phyloP scores from a whole-genome alignment of 2,797 vertebrate species.

The Heteromormyrus szaboi region DNA sequence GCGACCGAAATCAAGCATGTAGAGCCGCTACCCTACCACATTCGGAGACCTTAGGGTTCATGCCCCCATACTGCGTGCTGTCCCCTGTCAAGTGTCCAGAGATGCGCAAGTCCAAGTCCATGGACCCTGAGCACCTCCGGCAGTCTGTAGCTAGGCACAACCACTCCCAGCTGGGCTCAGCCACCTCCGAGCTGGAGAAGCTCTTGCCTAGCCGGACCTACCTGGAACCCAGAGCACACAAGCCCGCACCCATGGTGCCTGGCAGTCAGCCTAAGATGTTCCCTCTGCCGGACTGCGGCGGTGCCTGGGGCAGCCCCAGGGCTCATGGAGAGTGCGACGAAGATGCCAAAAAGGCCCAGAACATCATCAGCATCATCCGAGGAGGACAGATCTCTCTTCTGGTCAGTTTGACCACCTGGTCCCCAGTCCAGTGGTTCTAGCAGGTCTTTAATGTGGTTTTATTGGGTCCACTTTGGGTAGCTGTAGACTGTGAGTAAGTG shows the following conservation, averaged over 20 bases:
- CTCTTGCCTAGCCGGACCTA: constrained; percentile 71
- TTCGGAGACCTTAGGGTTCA: constrained; percentile 57
- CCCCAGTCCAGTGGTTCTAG: not conserved
- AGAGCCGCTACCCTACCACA: constrained; percentile 60
- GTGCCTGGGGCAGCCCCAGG: constrained; percentile 57
- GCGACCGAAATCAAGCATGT: constrained; percentile 60
- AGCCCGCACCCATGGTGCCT: constrained; percentile 50
- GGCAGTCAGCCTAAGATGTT: constrained; percentile 67
- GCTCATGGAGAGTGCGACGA: constrained; percentile 58
- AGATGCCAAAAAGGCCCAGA: constrained; percentile 81
- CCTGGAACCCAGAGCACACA: constrained; percentile 64
- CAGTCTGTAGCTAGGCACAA: constrained; percentile 58
- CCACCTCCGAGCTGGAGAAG: constrained; percentile 67
- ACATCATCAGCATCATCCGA: constrained; percentile 90
- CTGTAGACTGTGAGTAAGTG: not conserved
- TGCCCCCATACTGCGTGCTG: constrained; percentile 76
- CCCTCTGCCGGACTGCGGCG: constrained; percentile 53
- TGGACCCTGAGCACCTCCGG: constrained; percentile 71
- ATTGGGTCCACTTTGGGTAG: not conserved
- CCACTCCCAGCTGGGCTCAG: constrained; percentile 58
- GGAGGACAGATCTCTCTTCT: constrained; percentile 89
- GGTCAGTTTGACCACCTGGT: constrained; percentile 52
- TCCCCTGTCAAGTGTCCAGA: constrained; percentile 85
- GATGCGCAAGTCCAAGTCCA: constrained; percentile 73
- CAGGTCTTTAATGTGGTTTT: not conserved